Evolutionary conservation across 2,113 vertebrate species (phyloP).

Genomic region (Phylloscopus trochiloides): DNA sequence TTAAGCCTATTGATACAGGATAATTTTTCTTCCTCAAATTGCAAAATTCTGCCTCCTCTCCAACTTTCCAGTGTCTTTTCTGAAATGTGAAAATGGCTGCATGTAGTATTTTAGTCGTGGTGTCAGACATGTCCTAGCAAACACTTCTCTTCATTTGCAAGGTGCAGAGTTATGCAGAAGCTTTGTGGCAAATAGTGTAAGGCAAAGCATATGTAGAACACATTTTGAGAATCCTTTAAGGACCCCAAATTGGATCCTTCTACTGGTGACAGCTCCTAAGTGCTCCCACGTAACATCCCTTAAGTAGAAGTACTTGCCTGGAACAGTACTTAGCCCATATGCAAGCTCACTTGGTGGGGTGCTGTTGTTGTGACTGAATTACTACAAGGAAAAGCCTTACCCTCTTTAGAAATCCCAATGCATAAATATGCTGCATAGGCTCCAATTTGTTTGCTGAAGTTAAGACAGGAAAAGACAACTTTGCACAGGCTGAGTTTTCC

Average conservation of each 20-base stretch:
- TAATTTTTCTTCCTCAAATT: background rate
- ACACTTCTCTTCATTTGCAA: background rate
- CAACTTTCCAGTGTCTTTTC: background rate
- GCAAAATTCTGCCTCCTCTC: background rate
- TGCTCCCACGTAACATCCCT: background rate
- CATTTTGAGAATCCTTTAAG: background rate
- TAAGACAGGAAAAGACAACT: background rate
- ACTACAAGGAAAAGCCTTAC: background rate
- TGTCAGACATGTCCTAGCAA: background rate
- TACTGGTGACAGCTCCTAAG: background rate
- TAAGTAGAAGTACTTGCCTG: background rate
- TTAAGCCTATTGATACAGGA: background rate
- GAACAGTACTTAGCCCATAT: background rate
- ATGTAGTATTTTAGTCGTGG: background rate
- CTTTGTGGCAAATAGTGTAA: background rate
- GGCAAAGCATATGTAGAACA: background rate
- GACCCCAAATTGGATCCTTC: background rate
- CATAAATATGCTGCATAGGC: background rate
- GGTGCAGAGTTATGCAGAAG: background rate
- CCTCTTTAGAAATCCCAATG: background rate
- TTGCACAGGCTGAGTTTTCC: background rate
- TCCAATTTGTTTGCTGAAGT: background rate
- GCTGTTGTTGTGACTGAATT: background rate
- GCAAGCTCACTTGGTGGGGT: background rate
- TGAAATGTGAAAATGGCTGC: background rate